These are phyloP conservation scores for Cylloceria caligata DNA, from an alignment of 2,888 invertebrate species.

Conservation along the genomic window DNA sequence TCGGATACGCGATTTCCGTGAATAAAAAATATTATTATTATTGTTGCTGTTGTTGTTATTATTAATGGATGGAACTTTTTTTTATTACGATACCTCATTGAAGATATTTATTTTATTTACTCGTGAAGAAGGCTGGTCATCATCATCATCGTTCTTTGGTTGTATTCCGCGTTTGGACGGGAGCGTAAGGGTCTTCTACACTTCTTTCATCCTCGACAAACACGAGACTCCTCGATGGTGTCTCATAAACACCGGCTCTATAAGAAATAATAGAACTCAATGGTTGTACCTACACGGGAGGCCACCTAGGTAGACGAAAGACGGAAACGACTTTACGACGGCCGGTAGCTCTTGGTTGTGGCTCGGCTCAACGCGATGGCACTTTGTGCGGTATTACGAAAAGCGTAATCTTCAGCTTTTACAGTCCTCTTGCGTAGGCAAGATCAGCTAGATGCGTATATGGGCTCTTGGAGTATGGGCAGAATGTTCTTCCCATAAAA, in stretches of 20 bases:
- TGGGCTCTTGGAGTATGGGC: neutral
- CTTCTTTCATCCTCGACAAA: slow-evolving; percentile 66
- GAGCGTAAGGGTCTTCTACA: slow-evolving; percentile 22
- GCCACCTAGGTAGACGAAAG: slow-evolving; percentile 64
- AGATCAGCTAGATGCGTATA: too few relatives aligned
- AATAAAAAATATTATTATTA: slow-evolving; percentile 7
- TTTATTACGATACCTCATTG: slow-evolving; percentile 16
- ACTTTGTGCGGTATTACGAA: slow-evolving; percentile 20
- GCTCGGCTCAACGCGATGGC: slow-evolving; percentile 34
- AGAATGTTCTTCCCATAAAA: too few relatives aligned
- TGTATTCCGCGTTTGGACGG: slow-evolving; percentile 8
- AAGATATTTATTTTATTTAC: slow-evolving; percentile 54
- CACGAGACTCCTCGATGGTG: slow-evolving; percentile 60
- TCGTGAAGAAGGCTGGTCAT: slow-evolving; percentile 46
- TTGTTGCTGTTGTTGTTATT: too few relatives aligned
- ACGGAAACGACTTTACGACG: slow-evolving; percentile 78
- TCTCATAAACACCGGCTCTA: slow-evolving; percentile 53
- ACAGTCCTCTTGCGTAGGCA: neutral
- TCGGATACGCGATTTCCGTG: too few relatives aligned
- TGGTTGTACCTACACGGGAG: slow-evolving; percentile 54
- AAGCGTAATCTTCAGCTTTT: too few relatives aligned
- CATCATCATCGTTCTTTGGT: slow-evolving; percentile 47
- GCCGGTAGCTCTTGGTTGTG: slow-evolving; percentile 76
- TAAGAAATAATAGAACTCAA: slow-evolving; percentile 14
- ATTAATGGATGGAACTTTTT: slow-evolving; percentile 16